These are phyloP conservation scores for Sebastes kiyomatsui DNA, from an alignment of 2,797 vertebrate species.

Conservation along the genomic window DNA sequence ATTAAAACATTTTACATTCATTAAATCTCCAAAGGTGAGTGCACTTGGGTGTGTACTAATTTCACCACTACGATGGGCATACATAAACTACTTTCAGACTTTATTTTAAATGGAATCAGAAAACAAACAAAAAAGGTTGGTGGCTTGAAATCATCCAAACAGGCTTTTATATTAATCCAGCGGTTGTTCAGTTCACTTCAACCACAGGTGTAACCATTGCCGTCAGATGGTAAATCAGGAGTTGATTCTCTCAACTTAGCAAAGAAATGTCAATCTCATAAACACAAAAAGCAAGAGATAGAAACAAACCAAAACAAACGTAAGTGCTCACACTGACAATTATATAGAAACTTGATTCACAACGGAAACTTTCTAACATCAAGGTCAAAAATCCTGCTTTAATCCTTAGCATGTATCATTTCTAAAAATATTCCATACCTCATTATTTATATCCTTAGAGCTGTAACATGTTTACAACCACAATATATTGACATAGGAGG, in stretches of 20 bases:
- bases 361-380: constrained; percentile 5
- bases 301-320: constrained; percentile 23
- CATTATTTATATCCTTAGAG: constrained; percentile 7
- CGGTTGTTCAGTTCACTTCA: not conserved
- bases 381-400: constrained; percentile 5
- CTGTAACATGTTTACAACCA: constrained; percentile 21
- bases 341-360: constrained; percentile 7
- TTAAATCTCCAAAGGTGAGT: constrained; percentile 18
- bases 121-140: constrained; percentile 38
- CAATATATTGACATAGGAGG: not conserved
- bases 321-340: constrained; percentile 6
- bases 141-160: constrained; percentile 20
- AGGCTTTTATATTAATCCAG: not conserved
- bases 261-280: constrained; percentile 17
- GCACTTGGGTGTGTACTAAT: constrained; percentile 26
- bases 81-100: constrained; percentile 26
- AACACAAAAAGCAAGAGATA: constrained; percentile 26
- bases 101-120: constrained; percentile 56
- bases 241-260: constrained; percentile 1
- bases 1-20: constrained; percentile 36
- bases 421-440: constrained; percentile 27
- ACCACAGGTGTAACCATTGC: not conserved
- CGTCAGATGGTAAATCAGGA: not conserved
- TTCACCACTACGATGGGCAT: not conserved
- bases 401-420: constrained; percentile 2